Conservation (phyloP, 2,888 invertebrate species). For the Drosophila antonietae region DNA sequence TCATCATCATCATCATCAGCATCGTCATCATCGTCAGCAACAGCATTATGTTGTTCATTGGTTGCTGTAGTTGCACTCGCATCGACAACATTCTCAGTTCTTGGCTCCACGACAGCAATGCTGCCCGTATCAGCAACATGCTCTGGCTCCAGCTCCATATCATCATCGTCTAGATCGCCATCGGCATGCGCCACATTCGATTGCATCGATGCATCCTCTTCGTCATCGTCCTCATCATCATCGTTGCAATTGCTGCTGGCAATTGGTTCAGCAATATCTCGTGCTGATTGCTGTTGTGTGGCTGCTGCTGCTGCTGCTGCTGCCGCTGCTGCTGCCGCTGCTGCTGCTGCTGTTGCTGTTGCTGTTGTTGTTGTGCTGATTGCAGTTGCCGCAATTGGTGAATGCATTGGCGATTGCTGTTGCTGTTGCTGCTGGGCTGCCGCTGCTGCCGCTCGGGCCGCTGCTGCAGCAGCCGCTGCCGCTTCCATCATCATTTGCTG, state of each 20-base stretch:
- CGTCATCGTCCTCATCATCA: conserved; percentile 70
- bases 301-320: conserved; percentile 12
- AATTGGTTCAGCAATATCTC: conserved; percentile 33
- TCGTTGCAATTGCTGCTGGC: conserved; percentile 40
- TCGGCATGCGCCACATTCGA: conserved; percentile 63
- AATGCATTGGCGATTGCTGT: conserved; percentile 80
- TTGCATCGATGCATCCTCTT: conserved; percentile 69
- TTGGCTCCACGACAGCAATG: conserved; percentile 39
- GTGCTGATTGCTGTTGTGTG: conserved; percentile 38
- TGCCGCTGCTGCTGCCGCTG: conserved; percentile 22
- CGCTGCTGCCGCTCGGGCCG: conserved; percentile 74
- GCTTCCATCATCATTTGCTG: conserved; percentile 84
- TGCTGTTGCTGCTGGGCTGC: conserved; percentile 64
- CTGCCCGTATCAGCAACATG: conserved; percentile 37
- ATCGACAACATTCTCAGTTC: conserved; percentile 52
- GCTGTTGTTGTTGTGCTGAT: conserved; percentile 27
- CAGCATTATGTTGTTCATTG: not conserved
- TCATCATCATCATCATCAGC: conserved; percentile 12
- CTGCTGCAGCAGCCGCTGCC: conserved; percentile 82
- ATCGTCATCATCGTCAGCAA: not conserved
- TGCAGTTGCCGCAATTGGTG: conserved; percentile 62
- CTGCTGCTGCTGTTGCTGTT: conserved; percentile 17
- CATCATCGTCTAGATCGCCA: conserved; percentile 60
- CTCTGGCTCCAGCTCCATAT: conserved; percentile 62
- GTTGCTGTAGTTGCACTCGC: not conserved